Evolutionary conservation across 2,797 vertebrate genomes (phyloP).

Genomic region (Scolopax bukidnonensis): DNA sequence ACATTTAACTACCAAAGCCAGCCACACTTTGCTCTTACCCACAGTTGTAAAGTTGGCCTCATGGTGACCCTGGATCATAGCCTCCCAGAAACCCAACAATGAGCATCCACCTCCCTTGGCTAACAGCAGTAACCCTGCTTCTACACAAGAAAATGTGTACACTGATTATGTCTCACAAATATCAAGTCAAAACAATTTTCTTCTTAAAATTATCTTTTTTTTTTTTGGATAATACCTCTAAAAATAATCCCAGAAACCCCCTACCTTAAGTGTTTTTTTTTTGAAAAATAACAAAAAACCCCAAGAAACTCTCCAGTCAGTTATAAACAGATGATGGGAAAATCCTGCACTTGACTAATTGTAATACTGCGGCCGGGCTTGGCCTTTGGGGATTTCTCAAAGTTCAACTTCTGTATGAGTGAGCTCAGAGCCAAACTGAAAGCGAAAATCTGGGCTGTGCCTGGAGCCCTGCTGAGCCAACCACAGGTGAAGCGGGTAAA

Average conservation of each 20-base stretch:
- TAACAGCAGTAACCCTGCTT: neutral
- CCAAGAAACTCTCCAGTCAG: conserved; percentile 47
- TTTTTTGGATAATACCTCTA: neutral
- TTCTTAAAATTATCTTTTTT: neutral
- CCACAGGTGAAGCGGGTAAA: neutral
- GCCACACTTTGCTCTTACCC: neutral
- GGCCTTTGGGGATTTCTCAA: conserved; percentile 50
- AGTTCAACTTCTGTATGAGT: neutral
- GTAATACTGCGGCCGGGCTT: neutral
- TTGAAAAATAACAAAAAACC: conserved; percentile 49
- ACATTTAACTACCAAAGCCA: neutral
- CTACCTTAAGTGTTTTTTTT: conserved; percentile 5
- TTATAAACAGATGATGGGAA: conserved; percentile 71
- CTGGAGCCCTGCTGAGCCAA: neutral
- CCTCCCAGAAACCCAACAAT: neutral
- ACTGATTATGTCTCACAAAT: neutral
- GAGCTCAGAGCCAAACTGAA: conserved; percentile 43
- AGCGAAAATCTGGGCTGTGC: conserved; percentile 3
- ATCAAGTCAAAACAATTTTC: neutral
- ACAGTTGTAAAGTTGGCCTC: neutral
- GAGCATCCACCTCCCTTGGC: neutral
- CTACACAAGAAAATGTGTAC: neutral
- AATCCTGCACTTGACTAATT: conserved; percentile 63
- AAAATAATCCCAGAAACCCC: conserved; percentile 36
- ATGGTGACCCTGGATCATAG: neutral